phyloP scores from a whole-genome alignment of 2,888 invertebrate species.

The Drosophila mercatorum region DNA sequence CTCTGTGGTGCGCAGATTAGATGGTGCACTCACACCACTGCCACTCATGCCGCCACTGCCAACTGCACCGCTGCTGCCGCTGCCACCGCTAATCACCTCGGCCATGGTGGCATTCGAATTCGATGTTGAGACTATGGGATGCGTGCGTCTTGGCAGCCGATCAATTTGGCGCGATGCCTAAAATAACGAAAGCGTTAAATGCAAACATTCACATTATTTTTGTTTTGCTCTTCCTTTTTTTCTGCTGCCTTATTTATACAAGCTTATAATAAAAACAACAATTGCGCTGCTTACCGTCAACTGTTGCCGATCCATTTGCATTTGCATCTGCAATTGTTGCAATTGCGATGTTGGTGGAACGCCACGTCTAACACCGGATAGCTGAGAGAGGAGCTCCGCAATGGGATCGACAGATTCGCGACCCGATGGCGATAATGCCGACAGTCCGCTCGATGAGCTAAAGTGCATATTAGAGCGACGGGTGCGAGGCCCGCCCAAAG shows the following conservation, averaged over 20 bases:
- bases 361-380: slow-evolving; percentile 94
- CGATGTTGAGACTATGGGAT: slow-evolving; percentile 87
- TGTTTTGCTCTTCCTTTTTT: neutral
- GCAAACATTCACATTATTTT: slow-evolving; percentile 12
- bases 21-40: slow-evolving; percentile 66
- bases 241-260: slow-evolving; percentile 15
- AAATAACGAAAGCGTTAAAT: slow-evolving; percentile 57
- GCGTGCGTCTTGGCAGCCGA: slow-evolving; percentile 93
- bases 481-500: slow-evolving; percentile 90
- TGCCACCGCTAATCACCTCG: slow-evolving; percentile 84
- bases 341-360: slow-evolving; percentile 90
- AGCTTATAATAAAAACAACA: slow-evolving; percentile 20
- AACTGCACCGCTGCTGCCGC: slow-evolving; percentile 58
- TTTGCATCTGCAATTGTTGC: slow-evolving; percentile 97
- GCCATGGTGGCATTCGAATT: slow-evolving; percentile 86
- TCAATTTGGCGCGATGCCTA: slow-evolving; percentile 94
- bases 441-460: slow-evolving; percentile 93
- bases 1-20: slow-evolving; percentile 81
- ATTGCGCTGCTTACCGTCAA: slow-evolving; percentile 86
- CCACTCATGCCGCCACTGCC: slow-evolving; percentile 65
- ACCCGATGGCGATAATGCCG: slow-evolving; percentile 93
- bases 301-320: slow-evolving; percentile 95
- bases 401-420: slow-evolving; percentile 98
- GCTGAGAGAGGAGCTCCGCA: slow-evolving; percentile 96
- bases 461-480: slow-evolving; percentile 98